Percentiles rank a stretch among this genome's conserved stretches.
Conservation (phyloP, 53 echinoderm and acorn worm genomes). For the Astropecten irregularis region DNA sequence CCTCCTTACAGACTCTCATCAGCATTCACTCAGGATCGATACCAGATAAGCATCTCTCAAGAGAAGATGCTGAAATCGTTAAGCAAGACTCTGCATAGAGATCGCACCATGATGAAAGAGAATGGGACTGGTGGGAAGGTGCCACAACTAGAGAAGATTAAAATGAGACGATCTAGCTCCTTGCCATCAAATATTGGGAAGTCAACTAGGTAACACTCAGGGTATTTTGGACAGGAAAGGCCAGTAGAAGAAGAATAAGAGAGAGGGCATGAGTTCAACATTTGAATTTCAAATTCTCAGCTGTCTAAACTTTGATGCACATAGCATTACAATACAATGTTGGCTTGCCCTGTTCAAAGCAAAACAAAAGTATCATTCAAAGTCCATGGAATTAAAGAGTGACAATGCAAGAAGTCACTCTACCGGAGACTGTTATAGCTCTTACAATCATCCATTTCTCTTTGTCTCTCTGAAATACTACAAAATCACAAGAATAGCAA, state of each 20-base stretch:
- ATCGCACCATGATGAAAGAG: slow-evolving; percentile 34
- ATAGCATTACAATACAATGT: too few species aligned
- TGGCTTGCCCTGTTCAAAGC: too few species aligned
- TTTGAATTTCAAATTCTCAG: not conserved
- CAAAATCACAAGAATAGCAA: too few species aligned
- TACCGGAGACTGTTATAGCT: too few species aligned
- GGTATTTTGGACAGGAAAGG: too few species aligned
- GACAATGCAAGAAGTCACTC: too few species aligned
- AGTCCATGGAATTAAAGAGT: too few species aligned
- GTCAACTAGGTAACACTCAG: not conserved
- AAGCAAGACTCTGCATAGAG: slow-evolving; percentile 32
- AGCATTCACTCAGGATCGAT: slow-evolving; percentile 13
- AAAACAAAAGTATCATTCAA: too few species aligned
- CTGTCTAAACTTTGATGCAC: too few species aligned
- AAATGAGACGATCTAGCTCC: not conserved
- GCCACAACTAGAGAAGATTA: slow-evolving; percentile 8
- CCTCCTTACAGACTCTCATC: slow-evolving; percentile 52
- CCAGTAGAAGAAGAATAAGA: not conserved
- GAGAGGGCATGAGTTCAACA: not conserved
- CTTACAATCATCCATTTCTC: too few species aligned
- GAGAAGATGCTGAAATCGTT: slow-evolving; percentile 60
- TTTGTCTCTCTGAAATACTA: too few species aligned
- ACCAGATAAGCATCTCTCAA: slow-evolving; percentile 42
- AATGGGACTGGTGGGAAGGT: not conserved
- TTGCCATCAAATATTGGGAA: not conserved